Evolutionary conservation across 2,113 vertebrate genomes (phyloP).

Genomic region (Lanius ludovicianus): DNA sequence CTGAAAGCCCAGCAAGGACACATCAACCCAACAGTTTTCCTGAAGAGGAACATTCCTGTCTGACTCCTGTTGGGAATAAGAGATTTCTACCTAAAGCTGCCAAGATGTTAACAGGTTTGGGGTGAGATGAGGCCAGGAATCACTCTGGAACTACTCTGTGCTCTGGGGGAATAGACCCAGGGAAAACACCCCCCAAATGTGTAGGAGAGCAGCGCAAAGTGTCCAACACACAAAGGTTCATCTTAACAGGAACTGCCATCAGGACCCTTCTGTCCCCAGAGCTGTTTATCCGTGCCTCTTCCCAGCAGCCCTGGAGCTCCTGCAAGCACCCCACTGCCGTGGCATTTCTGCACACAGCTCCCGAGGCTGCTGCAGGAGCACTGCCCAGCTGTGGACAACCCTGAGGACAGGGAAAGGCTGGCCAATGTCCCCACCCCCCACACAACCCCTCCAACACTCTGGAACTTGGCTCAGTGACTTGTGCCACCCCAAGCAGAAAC

Average conservation of each 20-base stretch:
- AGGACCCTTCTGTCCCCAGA: neutral
- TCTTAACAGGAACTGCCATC: fast-evolving
- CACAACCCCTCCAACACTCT: neutral
- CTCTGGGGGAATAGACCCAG: neutral
- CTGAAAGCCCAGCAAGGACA: neutral
- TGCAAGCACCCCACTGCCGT: too few relatives aligned
- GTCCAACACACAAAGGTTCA: neutral
- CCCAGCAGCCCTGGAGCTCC: neutral
- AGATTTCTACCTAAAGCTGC: neutral
- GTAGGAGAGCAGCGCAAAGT: neutral
- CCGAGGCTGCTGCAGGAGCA: neutral
- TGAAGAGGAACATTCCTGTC: neutral
- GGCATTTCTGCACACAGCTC: neutral
- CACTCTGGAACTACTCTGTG: neutral
- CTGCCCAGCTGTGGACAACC: fast-evolving
- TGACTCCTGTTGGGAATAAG: neutral
- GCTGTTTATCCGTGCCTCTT: neutral
- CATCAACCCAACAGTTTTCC: fast-evolving
- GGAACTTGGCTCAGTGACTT: neutral
- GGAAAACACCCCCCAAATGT: fast-evolving
- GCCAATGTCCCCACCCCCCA: neutral
- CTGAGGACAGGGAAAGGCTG: neutral
- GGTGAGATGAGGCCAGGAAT: neutral
- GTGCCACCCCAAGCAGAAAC: fast-evolving
- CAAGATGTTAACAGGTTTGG: neutral